Conservation (phyloP, 1,140 invertebrate species). For the Drosophila orosa region DNA sequence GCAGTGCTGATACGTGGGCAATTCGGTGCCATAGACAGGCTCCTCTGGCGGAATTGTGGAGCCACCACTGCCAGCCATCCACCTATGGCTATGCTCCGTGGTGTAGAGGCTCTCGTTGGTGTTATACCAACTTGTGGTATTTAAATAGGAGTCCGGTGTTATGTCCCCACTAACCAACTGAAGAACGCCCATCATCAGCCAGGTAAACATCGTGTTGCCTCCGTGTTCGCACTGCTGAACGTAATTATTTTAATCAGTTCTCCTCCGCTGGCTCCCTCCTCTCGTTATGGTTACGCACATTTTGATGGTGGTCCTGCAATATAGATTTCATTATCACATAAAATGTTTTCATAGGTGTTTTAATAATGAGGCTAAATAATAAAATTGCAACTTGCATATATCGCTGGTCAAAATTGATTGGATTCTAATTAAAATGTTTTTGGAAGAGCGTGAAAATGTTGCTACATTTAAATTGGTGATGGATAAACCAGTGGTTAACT, state of each 20-base stretch:
- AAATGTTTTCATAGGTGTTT: conserved; percentile 14
- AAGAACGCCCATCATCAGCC: conserved; percentile 48
- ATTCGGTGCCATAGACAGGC: conserved; percentile 48
- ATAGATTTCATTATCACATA: conserved; percentile 40
- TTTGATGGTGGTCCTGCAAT: conserved; percentile 30
- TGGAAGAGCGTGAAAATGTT: background rate
- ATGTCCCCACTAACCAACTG: conserved; percentile 36
- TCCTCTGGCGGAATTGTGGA: conserved; percentile 40
- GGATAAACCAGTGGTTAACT: background rate
- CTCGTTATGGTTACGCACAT: conserved; percentile 25
- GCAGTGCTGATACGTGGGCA: conserved; percentile 73
- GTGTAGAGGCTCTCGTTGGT: conserved; percentile 47
- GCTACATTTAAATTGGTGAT: too few relatives aligned
- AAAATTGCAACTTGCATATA: conserved; percentile 5
- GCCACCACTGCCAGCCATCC: conserved; percentile 14
- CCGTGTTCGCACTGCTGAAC: background rate
- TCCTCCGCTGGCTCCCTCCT: background rate
- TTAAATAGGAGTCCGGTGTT: conserved; percentile 11
- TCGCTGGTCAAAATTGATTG: conserved; percentile 4
- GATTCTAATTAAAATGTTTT: conserved; percentile 33
- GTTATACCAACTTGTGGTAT: conserved; percentile 10
- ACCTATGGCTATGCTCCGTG: conserved; percentile 19
- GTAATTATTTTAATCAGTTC: conserved; percentile 43
- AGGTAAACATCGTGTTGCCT: conserved; percentile 40
- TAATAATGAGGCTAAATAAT: conserved; percentile 25